Conservation (phyloP, 2,113 vertebrate species). For the Sphaerodactylus townsendi region DNA sequence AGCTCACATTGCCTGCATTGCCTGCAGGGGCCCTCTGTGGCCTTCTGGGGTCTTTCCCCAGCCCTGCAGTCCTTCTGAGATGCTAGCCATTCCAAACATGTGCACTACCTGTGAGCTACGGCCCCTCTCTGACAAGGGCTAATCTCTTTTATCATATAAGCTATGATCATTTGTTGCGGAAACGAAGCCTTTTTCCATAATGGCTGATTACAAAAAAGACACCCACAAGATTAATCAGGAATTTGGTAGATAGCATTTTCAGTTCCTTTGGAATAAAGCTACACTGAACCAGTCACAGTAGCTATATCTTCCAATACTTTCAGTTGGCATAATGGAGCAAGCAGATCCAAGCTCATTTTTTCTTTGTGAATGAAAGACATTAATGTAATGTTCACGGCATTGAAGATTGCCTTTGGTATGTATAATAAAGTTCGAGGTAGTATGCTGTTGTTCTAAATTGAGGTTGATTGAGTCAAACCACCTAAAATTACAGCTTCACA, state of each 20-base stretch:
- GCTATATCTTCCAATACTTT: conserved; percentile 2
- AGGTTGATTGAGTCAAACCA: neutral
- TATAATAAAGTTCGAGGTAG: neutral
- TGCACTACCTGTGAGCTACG: neutral
- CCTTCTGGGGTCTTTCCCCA: neutral
- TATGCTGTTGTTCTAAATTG: neutral
- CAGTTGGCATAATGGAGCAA: neutral
- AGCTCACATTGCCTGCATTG: neutral
- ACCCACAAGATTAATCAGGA: conserved; percentile 22
- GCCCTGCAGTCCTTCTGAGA: neutral
- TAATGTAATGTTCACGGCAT: neutral
- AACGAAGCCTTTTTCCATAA: conserved; percentile 11
- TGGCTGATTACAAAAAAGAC: neutral
- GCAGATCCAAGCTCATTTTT: neutral
- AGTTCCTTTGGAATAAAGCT: neutral
- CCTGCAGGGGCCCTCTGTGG: neutral
- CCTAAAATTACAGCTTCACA: neutral
- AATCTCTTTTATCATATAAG: neutral
- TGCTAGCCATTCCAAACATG: neutral
- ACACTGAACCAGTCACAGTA: neutral
- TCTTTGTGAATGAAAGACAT: neutral
- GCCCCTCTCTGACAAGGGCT: neutral
- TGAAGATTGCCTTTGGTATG: neutral
- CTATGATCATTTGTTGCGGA: conserved; percentile 1
- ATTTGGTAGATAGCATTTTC: conserved; percentile 7